Percentiles rank a stretch among this genome's conserved stretches.
These are phyloP conservation scores for Anhinga anhinga DNA, from an alignment of 2,113 vertebrate species.

Conservation along the genomic window DNA sequence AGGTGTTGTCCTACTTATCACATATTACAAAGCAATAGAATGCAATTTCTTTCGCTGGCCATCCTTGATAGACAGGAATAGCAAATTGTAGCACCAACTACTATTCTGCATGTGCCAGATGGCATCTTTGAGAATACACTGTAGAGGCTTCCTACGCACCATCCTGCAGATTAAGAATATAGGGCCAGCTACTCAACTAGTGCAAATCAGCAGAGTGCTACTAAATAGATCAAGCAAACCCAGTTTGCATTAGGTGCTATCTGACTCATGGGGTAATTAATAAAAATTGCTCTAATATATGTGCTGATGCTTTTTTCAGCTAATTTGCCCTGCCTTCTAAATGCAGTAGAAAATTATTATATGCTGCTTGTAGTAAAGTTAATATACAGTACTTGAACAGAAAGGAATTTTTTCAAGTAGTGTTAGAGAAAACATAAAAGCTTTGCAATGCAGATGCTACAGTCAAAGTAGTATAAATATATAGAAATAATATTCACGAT, in stretches of 20 bases:
- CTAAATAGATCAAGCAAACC: neutral
- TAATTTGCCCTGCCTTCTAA: neutral
- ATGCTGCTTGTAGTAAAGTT: neutral
- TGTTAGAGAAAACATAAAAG: neutral
- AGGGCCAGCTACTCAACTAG: neutral
- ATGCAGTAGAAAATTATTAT: neutral
- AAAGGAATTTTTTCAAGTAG: neutral
- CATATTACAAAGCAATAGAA: neutral
- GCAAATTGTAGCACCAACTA: neutral
- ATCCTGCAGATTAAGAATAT: neutral
- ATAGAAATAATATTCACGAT: neutral
- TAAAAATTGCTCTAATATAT: neutral
- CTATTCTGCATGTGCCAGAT: constrained; percentile 19
- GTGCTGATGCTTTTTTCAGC: neutral
- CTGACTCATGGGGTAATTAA: constrained; percentile 40
- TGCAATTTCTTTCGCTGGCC: neutral
- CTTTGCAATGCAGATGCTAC: neutral
- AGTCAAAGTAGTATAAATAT: neutral
- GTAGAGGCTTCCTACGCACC: neutral
- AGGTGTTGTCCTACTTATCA: neutral
- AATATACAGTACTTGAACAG: neutral
- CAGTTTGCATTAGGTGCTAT: neutral
- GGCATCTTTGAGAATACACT: neutral
- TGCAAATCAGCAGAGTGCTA: neutral
- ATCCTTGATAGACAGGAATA: neutral